These are phyloP conservation scores for Pseudochirops corinnae DNA, from an alignment of 2,797 vertebrate species.

Conservation along the genomic window DNA sequence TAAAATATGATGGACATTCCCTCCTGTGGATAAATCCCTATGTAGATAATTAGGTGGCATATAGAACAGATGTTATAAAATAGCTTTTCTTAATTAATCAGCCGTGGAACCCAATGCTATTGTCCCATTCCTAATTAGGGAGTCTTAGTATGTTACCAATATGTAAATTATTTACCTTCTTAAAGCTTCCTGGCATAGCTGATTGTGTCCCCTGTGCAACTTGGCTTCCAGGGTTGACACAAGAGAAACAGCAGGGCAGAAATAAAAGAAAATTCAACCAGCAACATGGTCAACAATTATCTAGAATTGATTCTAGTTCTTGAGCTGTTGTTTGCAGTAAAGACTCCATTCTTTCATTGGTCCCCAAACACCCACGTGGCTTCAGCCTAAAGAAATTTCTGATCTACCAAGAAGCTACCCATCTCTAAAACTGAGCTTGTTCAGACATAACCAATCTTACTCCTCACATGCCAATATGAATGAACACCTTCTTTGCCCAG, in stretches of 20 bases:
- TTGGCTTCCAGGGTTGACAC: neutral
- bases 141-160: neutral
- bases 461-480: conserved; percentile 34
- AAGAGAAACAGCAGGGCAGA: neutral
- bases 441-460: conserved; percentile 36
- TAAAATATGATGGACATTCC: neutral
- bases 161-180: neutral
- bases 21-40: neutral
- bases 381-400: neutral
- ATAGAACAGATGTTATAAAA: fast-evolving
- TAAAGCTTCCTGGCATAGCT: neutral
- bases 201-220: neutral
- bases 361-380: neutral
- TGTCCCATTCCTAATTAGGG: conserved; percentile 25
- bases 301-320: neutral
- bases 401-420: neutral
- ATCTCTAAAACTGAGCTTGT: conserved; percentile 46
- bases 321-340: neutral
- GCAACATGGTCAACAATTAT: neutral
- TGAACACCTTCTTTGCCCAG: conserved; percentile 49
- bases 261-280: neutral
- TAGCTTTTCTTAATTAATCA: neutral
- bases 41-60: too few species aligned
- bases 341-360: neutral
- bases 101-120: neutral